phyloP scores from a whole-genome alignment of 2,888 invertebrate genomes.

The Crossocerus cetratus region DNA sequence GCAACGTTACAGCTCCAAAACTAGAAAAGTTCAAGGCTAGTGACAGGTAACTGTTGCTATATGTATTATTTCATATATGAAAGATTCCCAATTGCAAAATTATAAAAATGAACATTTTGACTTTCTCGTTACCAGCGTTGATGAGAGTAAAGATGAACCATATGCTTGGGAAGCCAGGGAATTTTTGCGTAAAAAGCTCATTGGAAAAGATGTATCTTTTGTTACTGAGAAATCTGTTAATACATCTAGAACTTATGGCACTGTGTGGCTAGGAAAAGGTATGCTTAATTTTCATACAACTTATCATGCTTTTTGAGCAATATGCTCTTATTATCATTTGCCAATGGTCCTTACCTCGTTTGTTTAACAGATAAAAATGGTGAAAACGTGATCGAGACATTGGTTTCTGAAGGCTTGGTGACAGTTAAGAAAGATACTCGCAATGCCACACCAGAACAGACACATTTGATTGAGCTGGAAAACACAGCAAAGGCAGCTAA shows the following conservation, averaged over 20 bases:
- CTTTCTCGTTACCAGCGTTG: constrained; percentile 55
- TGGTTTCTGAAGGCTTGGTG: constrained; percentile 94
- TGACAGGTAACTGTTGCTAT: constrained; percentile 73
- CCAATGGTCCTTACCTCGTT: too few species aligned
- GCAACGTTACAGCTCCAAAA: constrained; percentile 95
- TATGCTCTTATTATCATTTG: constrained; percentile 1
- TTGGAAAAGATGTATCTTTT: constrained; percentile 94
- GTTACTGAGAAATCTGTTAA: constrained; percentile 90
- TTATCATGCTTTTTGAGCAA: constrained; percentile 2
- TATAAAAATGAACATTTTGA: constrained; percentile 21
- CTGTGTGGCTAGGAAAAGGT: constrained; percentile 91
- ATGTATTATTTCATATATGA: constrained; percentile 7
- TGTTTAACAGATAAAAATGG: constrained; percentile 37
- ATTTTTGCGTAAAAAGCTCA: constrained; percentile 92
- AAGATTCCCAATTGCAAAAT: background rate
- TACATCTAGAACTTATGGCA: constrained; percentile 92
- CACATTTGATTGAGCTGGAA: constrained; percentile 89
- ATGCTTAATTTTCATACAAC: constrained; percentile 35
- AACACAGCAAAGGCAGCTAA: constrained; percentile 92
- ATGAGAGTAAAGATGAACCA: constrained; percentile 91
- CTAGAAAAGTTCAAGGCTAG: constrained; percentile 85
- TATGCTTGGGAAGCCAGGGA: constrained; percentile 99
- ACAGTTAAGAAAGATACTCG: constrained; percentile 85
- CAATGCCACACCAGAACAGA: constrained; percentile 83
- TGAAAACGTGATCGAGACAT: constrained; percentile 92